Base-by-base conservation (phyloP, 2,888 invertebrate genomes). In the Epicampocera succincta region DNA sequence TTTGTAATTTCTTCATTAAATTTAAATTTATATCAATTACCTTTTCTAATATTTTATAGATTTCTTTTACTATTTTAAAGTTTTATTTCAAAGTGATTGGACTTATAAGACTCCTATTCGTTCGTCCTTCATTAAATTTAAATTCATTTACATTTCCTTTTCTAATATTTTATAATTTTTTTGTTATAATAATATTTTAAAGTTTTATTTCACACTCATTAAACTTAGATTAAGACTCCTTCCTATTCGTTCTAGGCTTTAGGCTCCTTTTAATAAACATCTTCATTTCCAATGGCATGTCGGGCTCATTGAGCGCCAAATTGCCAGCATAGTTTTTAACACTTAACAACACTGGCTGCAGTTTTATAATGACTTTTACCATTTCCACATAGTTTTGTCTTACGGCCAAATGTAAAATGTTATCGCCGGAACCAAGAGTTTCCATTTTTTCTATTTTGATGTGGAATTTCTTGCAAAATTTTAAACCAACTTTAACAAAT, bases 331-430 rank as follows among this genome's bases (percentile, higher is more conserved):
- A 77, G 42, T 71, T 77, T 25, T 4, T 29, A 9, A 19, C 25
- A n/a, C 61, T 29, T 21, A 50, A 17, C 5, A 77, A 12, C 29
- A 48, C 13, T 1, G 77, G 77, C n/a, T 56, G 21, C 6, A 13
- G n/a, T 1, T 63, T 42, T 5, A 65, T 46, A 25, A 77, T 42
- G 2, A 48, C 29, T 52, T 40, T 6, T 11, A 61, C 29, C 71
- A 77, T 65, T 33, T 77, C 42, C 40, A 50, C 3, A n/a, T 29
- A 54, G 50, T 77, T 77, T 8, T 19, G n/a, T 6, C 19, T 50
- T 1, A 77, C 40, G 5, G 63, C 54, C 65, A 77, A 58, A 61
- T 77, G 77, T 42, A 77, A 15, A 3, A 77, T 29, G 1, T 38
- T 40, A 48, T 77, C 71, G 1, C 77, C 71, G n/a, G 56, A 50